Evolutionary conservation across 2,113 vertebrate genomes (phyloP), one percentile per base, ranked within the genome.

Genomic region (Tricholaema leucomelas): DNA sequence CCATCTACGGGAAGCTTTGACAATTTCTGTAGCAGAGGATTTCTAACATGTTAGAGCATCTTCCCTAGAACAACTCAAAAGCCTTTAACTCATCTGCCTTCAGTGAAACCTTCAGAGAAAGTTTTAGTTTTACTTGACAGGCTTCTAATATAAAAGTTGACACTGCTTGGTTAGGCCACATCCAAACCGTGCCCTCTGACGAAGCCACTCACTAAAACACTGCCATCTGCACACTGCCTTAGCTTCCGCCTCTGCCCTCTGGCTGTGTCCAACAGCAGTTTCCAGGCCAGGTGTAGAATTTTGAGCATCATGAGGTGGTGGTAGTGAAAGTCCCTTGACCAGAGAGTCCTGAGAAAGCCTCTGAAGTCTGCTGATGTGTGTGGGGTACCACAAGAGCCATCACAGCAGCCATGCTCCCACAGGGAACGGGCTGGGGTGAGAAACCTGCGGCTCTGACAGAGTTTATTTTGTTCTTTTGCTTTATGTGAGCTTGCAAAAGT

Each of bases 21-120:
- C 64, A 91, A 93, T 91, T 94, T 92, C 84, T 82, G 70, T 40
- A 81, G 38, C 81, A 67, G 21, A 87, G 27, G 27, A 67, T 81
- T 81, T 90, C 70, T 63, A 93, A 72, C 36, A 61, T 2, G 3
- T 56, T 60, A 91, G 66, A 85, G 80, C 52, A 56, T 21, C 50
- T 42, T 92, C 74, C 17, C 44, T 33, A 77, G 54, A n/a, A 85
- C 52, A 83, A 77, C 24, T 74, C 60, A 61, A 38, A 92, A 92
- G 38, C 6, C 38, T 58, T 64, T 64, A 74, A 69, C 16, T 85
- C 74, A 65, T 60, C 27, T 61, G 80, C 31, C 7, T 13, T 64
- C 50, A 81, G 63, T 65, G 38, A 89, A 82, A 85, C 12, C 25
- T 87, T 71, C 56, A 85, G 44, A 87, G 42, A 76, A 61, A 83